phyloP scores from a whole-genome alignment of 2,113 vertebrate species.

The Willisornis vidua region DNA sequence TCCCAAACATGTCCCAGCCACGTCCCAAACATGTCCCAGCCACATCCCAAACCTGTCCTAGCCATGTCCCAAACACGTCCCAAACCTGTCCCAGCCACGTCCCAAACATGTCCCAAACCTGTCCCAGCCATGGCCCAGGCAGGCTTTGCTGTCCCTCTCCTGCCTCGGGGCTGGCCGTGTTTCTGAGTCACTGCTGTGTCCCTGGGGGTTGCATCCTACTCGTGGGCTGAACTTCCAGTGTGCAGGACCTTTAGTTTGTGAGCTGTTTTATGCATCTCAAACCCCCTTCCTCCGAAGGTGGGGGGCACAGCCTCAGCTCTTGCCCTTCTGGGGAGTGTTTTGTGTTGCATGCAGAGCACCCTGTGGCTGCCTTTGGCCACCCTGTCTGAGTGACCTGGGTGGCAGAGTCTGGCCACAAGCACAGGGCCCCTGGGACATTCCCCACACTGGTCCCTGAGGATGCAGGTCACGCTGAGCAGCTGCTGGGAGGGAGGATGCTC shows the following conservation, averaged over 20 bases:
- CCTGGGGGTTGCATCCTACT: background rate
- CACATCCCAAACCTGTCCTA: fast-evolving
- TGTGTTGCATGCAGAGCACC: background rate
- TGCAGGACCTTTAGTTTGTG: background rate
- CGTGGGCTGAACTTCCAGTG: fast-evolving
- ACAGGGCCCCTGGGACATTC: fast-evolving
- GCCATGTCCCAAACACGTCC: too few relatives aligned
- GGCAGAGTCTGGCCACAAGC: background rate
- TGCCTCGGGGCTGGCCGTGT: fast-evolving
- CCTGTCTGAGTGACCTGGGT: background rate
- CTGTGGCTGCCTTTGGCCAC: fast-evolving
- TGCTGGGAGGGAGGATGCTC: background rate
- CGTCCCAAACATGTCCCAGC: too few relatives aligned
- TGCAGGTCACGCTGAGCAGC: background rate
- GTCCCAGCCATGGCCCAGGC: fast-evolving
- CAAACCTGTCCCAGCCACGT: fast-evolving
- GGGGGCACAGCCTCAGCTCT: background rate
- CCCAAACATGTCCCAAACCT: fast-evolving
- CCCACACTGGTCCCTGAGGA: background rate
- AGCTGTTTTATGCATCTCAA: background rate
- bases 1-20: too few relatives aligned
- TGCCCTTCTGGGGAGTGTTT: background rate
- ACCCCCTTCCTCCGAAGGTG: background rate
- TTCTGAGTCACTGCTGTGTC: background rate
- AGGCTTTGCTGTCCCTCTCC: fast-evolving